These are phyloP conservation scores for Listronotus bonariensis DNA, from an alignment of 1,140 invertebrate species.

Conservation along the genomic window DNA sequence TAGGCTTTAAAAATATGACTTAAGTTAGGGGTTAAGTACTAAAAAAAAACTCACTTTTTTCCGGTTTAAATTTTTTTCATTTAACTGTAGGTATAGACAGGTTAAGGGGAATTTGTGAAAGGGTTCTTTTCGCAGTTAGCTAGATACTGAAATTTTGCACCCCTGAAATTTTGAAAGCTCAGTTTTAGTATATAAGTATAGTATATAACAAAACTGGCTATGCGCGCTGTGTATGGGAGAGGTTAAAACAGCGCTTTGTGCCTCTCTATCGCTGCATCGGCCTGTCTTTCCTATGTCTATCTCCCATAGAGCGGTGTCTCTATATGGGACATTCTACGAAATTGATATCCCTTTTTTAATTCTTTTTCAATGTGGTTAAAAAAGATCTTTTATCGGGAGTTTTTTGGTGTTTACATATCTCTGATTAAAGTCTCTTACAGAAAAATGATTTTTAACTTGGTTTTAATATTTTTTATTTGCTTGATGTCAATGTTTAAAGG, in stretches of 20 bases:
- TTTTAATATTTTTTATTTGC: too few relatives aligned
- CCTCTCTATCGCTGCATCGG: conserved; percentile 26
- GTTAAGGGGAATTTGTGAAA: conserved; percentile 53
- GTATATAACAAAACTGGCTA: conserved; percentile 35
- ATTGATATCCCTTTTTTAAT: too few relatives aligned
- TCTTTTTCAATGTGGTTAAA: too few relatives aligned
- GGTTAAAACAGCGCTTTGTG: conserved; percentile 2
- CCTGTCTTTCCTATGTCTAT: conserved; percentile 23
- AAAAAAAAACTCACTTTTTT: conserved; percentile 40
- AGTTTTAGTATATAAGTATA: conserved; percentile 45
- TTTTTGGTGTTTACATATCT: too few relatives aligned
- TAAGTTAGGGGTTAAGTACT: background rate
- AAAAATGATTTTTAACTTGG: too few relatives aligned
- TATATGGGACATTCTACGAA: conserved; percentile 20
- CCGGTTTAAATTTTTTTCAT: conserved; percentile 24
- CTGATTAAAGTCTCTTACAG: too few relatives aligned
- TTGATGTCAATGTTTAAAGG: too few relatives aligned
- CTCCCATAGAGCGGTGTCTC: conserved; percentile 17
- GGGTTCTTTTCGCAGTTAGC: conserved; percentile 55
- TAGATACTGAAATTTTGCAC: conserved; percentile 55
- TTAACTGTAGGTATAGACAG: conserved; percentile 56
- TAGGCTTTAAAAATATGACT: too few relatives aligned
- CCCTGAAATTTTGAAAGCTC: conserved; percentile 44
- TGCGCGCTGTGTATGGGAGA: conserved; percentile 27
- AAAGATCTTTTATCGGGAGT: too few relatives aligned